Percentiles rank a stretch among this genome's conserved stretches.
Evolutionary conservation across 1,140 invertebrate species (phyloP).

Genomic region (Drosophila kepulauana): DNA sequence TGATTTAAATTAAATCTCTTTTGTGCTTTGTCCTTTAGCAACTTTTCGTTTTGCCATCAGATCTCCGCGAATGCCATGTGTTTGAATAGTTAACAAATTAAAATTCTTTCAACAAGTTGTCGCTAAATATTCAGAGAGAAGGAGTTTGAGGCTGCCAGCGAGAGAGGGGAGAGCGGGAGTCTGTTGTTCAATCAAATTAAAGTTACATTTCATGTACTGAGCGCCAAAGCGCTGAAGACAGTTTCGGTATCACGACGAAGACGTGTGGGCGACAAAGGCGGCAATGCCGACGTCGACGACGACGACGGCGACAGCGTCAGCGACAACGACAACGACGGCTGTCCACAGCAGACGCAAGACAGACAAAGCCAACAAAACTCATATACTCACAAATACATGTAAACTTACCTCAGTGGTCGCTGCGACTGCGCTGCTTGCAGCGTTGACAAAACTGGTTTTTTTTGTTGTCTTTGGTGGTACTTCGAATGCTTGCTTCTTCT

Average conservation of each 20-base stretch:
- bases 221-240: constrained; percentile 51
- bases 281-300: constrained; percentile 17
- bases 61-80: constrained; percentile 13
- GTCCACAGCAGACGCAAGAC: constrained; percentile 32
- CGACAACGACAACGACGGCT: constrained; percentile 14
- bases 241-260: constrained; percentile 51
- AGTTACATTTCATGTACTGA: constrained; percentile 58
- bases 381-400: constrained; percentile 35
- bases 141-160: background rate
- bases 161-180: background rate
- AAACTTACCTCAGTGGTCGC: constrained; percentile 58
- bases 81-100: constrained; percentile 56
- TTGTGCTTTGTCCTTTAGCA: constrained; percentile 22
- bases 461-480: constrained; percentile 31
- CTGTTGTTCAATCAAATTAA: constrained; percentile 68
- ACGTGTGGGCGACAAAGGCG: constrained; percentile 60
- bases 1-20: constrained; percentile 66
- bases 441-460: constrained; percentile 71
- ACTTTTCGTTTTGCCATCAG: constrained; percentile 1
- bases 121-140: constrained; percentile 7
- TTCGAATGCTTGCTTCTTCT: constrained; percentile 31
- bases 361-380: constrained; percentile 37
- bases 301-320: constrained; percentile 16
- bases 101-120: constrained; percentile 71
- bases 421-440: constrained; percentile 77